Evolutionary conservation across 2,113 vertebrate genomes (phyloP).

Genomic region (Willisornis vidua): DNA sequence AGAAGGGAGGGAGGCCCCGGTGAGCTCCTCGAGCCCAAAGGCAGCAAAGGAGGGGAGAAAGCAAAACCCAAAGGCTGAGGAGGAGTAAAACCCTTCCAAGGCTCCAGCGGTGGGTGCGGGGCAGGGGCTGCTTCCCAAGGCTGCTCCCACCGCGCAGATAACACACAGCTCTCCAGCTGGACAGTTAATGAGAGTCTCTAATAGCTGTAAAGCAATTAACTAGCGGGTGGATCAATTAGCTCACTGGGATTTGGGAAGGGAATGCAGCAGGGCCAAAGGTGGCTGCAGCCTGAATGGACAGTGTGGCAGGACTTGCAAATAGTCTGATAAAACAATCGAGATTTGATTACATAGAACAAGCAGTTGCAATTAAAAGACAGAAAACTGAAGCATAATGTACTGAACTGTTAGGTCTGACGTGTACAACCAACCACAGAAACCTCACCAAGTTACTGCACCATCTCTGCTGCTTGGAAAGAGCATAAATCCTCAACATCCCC

Average conservation of each 20-base stretch:
- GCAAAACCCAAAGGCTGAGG: background rate
- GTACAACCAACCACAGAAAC: background rate
- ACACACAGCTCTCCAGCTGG: background rate
- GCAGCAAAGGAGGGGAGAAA: background rate
- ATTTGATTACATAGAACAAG: background rate
- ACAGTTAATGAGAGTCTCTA: background rate
- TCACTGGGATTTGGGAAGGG: background rate
- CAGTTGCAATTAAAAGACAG: background rate
- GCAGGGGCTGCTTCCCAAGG: background rate
- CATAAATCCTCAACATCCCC: too few relatives aligned
- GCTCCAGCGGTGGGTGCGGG: rapidly evolving
- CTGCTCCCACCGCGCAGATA: background rate
- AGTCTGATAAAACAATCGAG: background rate
- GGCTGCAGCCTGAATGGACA: background rate
- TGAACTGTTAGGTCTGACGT: background rate
- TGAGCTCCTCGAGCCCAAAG: background rate
- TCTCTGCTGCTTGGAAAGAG: background rate
- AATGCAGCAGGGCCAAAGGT: background rate
- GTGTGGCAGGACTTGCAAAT: rapidly evolving
- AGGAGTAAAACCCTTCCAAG: background rate
- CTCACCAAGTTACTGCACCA: background rate
- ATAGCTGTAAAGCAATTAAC: background rate
- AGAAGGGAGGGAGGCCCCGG: background rate
- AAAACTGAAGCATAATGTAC: background rate
- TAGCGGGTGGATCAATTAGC: background rate